Base-by-base conservation (phyloP, 1,140 invertebrate species). In the Phenacoccus solenopsis region DNA sequence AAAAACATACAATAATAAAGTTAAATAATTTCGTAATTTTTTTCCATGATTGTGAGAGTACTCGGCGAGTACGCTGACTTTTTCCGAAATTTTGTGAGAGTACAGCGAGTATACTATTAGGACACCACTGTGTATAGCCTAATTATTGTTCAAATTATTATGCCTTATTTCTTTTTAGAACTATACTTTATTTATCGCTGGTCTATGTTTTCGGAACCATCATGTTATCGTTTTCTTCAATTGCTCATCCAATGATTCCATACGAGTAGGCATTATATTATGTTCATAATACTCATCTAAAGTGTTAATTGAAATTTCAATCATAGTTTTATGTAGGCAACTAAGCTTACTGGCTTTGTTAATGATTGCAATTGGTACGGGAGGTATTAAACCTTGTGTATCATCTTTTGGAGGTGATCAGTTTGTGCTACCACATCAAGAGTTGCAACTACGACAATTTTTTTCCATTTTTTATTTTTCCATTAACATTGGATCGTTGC, bases 371-470 rank as follows among this genome's bases (percentile, higher is more conserved):
- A 70, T 95, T 13, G 94, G 94, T 0, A 94, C 93, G 0, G 97
- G 95, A 9, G 94, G 96, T 1, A 98, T 99, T 75, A 99, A 99
- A 77, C 95, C 97, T 0, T 98, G 95, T 77, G 96, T 98, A 0
- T 87, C 93, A 0, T 91, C 96, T 0, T 98, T 99, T 79, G 97
- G 97, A 21, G 97, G 94, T 0, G 96, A 99, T 80, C 97, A 99
- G 81, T 96, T 96, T 78, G 81, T 84, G 71, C 73, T 92, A 35
- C 91, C 91, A 0, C 85, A 88, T 75, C 91, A 90, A 79, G 86
- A 85, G 75, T 79, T 79, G 71, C 86, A 94, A 76, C 79, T 96
- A 49, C 84, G 85, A 1, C 86, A 86, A 70, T 98, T 94, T 80
- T 98, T 98, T 79, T 96, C 93, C 0, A 79, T 96, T 0, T 98